Conservation (phyloP, 1,140 invertebrate genomes). For the Agrypnia vestita region DNA sequence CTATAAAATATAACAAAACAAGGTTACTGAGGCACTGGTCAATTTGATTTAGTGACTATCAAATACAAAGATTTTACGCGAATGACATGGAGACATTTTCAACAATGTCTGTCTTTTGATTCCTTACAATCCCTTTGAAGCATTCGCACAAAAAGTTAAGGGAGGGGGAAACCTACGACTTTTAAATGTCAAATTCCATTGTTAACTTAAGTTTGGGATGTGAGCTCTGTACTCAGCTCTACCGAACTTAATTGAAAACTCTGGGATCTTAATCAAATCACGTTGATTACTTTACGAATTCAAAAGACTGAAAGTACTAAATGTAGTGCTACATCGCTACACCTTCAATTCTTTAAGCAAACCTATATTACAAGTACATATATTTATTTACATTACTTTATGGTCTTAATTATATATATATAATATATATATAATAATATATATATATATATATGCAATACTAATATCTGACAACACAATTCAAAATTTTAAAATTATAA, state of each 20-base stretch:
- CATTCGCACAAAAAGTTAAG: background rate
- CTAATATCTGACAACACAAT: no score
- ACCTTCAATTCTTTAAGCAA: no score
- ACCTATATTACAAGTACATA: no score
- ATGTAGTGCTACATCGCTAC: no score
- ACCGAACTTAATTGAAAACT: background rate
- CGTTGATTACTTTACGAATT: background rate
- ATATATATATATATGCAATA: no score
- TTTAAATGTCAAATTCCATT: conserved; percentile 7
- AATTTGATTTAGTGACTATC: background rate
- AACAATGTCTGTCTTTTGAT: background rate
- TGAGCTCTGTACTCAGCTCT: background rate
- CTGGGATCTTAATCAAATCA: background rate
- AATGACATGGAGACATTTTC: background rate
- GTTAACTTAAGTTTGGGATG: background rate
- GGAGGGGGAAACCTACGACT: background rate
- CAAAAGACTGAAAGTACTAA: background rate
- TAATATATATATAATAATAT: no score
- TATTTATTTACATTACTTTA: no score
- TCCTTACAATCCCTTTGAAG: background rate
- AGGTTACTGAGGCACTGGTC: background rate
- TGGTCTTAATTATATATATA: no score
- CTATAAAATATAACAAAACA: no score
- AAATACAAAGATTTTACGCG: background rate
- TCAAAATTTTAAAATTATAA: no score